A percentile compares a stretch with the other conserved stretches of the same genome.
phyloP scores from a whole-genome alignment of 2,888 invertebrate species.

The Nebria salina region DNA sequence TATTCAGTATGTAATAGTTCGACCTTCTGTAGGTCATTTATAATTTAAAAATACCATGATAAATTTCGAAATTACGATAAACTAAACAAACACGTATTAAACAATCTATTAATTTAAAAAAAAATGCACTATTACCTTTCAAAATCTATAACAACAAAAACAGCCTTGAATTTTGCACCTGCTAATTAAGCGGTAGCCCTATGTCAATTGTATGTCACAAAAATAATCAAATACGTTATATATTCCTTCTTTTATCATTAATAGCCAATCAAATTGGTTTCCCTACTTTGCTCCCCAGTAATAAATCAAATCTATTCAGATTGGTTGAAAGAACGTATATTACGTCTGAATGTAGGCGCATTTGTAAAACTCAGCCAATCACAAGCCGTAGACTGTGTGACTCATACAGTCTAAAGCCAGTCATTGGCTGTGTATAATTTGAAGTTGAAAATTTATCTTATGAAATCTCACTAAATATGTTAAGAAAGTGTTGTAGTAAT shows the following conservation, averaged over 20 bases:
- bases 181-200: constrained; percentile 7
- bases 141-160: constrained; percentile 4
- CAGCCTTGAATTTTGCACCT: constrained; percentile 26
- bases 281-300: not conserved
- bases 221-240: not conserved
- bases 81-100: constrained; percentile 1
- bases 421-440: too few species aligned
- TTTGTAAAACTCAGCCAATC: not conserved
- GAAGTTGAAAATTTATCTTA: too few species aligned
- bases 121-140: not conserved
- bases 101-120: not conserved
- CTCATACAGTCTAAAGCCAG: not conserved
- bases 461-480: too few species aligned
- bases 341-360: not conserved
- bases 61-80: constrained; percentile 26
- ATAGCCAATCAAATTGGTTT: not conserved
- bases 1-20: not conserved
- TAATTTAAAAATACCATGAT: constrained; percentile 19
- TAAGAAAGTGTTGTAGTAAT: too few species aligned
- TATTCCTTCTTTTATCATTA: not conserved
- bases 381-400: not conserved
- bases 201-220: not conserved
- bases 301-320: not conserved
- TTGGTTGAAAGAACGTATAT: not conserved
- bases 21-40: constrained; percentile 38